Evolutionary conservation across 35 echinoderm and acorn worm genomes (phyloP).

Genomic region (Lytechinus variegatus): DNA sequence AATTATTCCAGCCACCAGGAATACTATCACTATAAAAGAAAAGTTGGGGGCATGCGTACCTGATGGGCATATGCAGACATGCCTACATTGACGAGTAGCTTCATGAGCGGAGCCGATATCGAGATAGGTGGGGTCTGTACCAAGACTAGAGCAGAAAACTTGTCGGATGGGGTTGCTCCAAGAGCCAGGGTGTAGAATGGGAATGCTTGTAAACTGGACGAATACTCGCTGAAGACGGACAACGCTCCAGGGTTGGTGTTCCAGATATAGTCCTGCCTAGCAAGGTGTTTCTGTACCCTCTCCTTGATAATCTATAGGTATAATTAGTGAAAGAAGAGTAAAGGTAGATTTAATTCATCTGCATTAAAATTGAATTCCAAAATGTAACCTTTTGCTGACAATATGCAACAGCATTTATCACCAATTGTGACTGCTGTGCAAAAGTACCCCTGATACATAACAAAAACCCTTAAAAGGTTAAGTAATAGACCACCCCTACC

Average conservation of each 20-base stretch:
- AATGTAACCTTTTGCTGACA: no score
- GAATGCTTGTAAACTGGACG: slow-evolving; percentile 73
- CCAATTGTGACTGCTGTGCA: no score
- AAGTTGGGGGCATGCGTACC: slow-evolving; percentile 46
- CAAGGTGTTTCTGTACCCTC: slow-evolving; percentile 79
- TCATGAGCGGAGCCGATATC: slow-evolving; percentile 80
- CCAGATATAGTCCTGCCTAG: slow-evolving; percentile 80
- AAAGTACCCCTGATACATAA: no score
- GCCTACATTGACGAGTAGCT: slow-evolving; percentile 79
- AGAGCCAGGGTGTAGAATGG: slow-evolving; percentile 77
- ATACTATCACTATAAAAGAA: neutral
- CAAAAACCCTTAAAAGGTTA: no score
- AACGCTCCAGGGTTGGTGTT: slow-evolving; percentile 86
- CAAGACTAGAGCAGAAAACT: slow-evolving; percentile 90
- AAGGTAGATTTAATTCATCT: neutral
- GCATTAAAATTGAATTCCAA: no score
- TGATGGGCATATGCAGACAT: slow-evolving; percentile 86
- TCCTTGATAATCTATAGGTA: slow-evolving; percentile 86
- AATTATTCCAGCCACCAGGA: no score
- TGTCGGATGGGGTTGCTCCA: slow-evolving; percentile 60
- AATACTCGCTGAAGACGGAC: slow-evolving; percentile 63
- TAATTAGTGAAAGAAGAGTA: neutral
- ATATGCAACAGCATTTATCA: no score
- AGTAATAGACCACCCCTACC: no score
- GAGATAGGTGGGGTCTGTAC: slow-evolving; percentile 76